Evolutionary conservation across 2,113 vertebrate species (phyloP).

Genomic region (Ictalurus punctatus): DNA sequence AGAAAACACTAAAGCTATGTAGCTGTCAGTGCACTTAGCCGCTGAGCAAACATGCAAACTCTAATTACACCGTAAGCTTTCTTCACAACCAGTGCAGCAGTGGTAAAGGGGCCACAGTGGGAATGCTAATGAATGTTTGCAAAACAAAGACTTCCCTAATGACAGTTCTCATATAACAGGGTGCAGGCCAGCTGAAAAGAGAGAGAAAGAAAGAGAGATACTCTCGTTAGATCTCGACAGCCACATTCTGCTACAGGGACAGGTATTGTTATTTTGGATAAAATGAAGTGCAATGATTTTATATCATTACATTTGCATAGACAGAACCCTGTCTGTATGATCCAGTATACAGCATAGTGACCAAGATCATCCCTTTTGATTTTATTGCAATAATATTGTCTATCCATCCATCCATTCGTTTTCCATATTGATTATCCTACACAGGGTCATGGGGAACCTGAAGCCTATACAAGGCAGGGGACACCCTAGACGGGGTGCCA

Average conservation of each 20-base stretch:
- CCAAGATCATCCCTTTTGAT: background rate
- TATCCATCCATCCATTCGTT: too few relatives aligned
- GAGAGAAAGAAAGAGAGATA: background rate
- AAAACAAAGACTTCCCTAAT: slow-evolving; percentile 78
- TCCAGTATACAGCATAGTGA: background rate
- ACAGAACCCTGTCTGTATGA: background rate
- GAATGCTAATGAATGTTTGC: slow-evolving; percentile 74
- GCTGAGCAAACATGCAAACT: slow-evolving; percentile 48
- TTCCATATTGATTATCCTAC: too few relatives aligned
- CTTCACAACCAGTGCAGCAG: slow-evolving; percentile 42
- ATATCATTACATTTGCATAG: background rate
- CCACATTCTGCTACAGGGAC: background rate
- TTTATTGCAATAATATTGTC: background rate
- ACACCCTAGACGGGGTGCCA: too few relatives aligned
- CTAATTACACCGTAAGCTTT: slow-evolving; percentile 52
- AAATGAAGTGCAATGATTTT: background rate
- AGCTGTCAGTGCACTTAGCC: slow-evolving; percentile 51
- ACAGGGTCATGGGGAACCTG: too few relatives aligned
- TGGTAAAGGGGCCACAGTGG: slow-evolving; percentile 67
- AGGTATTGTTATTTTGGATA: background rate
- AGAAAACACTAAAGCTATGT: slow-evolving; percentile 36
- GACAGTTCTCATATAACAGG: slow-evolving; percentile 74
- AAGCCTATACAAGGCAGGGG: too few relatives aligned
- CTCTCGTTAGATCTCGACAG: background rate
- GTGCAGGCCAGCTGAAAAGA: slow-evolving; percentile 60